Evolutionary conservation across 1,140 invertebrate species (phyloP).

Genomic region (Polyergus mexicanus): DNA sequence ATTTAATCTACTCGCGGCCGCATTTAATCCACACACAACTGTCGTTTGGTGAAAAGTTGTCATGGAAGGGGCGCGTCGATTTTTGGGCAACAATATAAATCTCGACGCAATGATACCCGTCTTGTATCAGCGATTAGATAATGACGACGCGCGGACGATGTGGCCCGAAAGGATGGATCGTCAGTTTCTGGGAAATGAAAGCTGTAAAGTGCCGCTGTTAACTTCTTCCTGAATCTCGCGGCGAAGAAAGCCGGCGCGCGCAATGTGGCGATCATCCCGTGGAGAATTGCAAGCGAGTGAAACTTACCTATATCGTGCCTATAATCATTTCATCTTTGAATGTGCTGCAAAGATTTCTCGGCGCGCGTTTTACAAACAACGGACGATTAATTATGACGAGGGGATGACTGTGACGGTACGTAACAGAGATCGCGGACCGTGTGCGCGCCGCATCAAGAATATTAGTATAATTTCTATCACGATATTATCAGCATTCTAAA

Average conservation of each 20-base stretch:
- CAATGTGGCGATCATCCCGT: constrained; percentile 13
- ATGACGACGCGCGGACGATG: background rate
- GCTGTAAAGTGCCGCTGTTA: background rate
- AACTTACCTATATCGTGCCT: constrained; percentile 60
- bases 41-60: constrained; percentile 15
- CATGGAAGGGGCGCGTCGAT: background rate
- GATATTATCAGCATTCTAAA: constrained; percentile 78
- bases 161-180: background rate
- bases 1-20: background rate
- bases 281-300: constrained; percentile 71
- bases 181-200: constrained; percentile 61
- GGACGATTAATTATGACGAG: constrained; percentile 82
- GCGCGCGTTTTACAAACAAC: constrained; percentile 37
- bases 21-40: background rate
- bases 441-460: constrained; percentile 65
- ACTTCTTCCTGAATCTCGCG: constrained; percentile 59
- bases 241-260: constrained; percentile 31
- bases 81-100: constrained; percentile 39
- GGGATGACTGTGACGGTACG: constrained; percentile 74
- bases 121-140: constrained; percentile 32
- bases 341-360: constrained; percentile 75
- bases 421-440: constrained; percentile 58
- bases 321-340: constrained; percentile 80
- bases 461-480: constrained; percentile 75
- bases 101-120: background rate